Percentiles rank a stretch among this genome's conserved stretches.
Conservation (phyloP, 1,140 invertebrate species). For the Choristoneura fumiferana region DNA sequence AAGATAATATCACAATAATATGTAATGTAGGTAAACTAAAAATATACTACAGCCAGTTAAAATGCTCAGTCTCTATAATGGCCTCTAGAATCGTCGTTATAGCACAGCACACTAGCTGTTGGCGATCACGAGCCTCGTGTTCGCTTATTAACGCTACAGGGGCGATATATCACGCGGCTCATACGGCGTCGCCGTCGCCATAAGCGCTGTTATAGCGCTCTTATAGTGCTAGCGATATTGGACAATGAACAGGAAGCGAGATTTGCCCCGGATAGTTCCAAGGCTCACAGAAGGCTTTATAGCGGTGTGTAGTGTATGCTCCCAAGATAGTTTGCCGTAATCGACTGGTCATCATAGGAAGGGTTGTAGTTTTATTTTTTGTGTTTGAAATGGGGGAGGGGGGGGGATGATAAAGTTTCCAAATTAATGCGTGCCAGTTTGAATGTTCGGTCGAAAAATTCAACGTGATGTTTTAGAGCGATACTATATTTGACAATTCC, state of each 20-base stretch:
- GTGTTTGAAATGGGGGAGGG: too few species aligned
- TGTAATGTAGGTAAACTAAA: too few species aligned
- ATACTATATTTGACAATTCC: too few species aligned
- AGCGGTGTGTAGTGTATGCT: background rate
- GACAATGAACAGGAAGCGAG: slow-evolving; percentile 14
- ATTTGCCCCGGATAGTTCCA: slow-evolving; percentile 4
- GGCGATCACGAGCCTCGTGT: slow-evolving; percentile 71
- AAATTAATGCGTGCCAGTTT: too few species aligned
- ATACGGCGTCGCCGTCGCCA: slow-evolving; percentile 47
- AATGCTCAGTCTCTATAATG: too few species aligned
- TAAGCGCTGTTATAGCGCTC: slow-evolving; percentile 29
- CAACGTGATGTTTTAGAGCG: too few species aligned
- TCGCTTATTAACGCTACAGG: slow-evolving; percentile 74
- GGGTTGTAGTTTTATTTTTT: too few species aligned
- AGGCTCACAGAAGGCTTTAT: too few species aligned
- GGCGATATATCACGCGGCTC: slow-evolving; percentile 73
- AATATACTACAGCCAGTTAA: too few species aligned
- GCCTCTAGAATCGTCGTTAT: slow-evolving; percentile 35
- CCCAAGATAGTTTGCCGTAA: background rate
- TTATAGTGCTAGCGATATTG: slow-evolving; percentile 23
- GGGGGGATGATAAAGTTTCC: too few species aligned
- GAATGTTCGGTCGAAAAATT: too few species aligned
- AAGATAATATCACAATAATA: too few species aligned
- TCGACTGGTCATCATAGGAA: background rate
- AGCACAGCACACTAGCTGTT: slow-evolving; percentile 47